Evolutionary conservation across 2,888 invertebrate genomes (phyloP).

Genomic region (Nymphalis urticae): DNA sequence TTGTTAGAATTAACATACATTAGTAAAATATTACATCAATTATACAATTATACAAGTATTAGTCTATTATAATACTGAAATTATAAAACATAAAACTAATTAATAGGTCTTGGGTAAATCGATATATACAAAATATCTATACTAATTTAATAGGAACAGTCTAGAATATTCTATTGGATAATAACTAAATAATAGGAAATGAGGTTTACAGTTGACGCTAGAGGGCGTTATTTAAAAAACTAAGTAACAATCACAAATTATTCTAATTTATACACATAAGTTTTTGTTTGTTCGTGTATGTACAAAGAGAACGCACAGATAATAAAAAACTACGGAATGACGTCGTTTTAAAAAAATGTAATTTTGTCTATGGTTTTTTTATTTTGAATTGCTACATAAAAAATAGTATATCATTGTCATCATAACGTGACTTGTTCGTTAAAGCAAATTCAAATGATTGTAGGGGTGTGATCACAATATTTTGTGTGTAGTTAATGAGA

Average conservation of each 20-base stretch:
- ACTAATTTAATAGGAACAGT: conserved; percentile 12
- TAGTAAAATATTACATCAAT: conserved; percentile 2
- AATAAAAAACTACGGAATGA: too few species aligned
- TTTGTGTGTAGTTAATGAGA: too few species aligned
- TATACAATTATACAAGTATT: conserved; percentile 1
- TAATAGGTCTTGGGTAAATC: neutral
- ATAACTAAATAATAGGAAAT: neutral
- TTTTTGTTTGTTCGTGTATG: too few species aligned
- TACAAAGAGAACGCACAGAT: too few species aligned
- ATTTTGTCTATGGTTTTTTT: too few species aligned
- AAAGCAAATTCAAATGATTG: too few species aligned
- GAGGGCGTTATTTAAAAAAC: conserved; percentile 8
- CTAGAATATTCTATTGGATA: neutral
- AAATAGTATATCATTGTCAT: too few species aligned
- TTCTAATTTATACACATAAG: too few species aligned
- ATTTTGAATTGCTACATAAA: too few species aligned
- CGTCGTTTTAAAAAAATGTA: too few species aligned
- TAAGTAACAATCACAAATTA: conserved; percentile 2
- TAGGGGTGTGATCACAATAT: too few species aligned
- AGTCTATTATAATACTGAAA: conserved; percentile 8
- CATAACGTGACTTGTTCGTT: too few species aligned
- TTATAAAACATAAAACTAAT: neutral
- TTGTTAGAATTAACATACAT: neutral
- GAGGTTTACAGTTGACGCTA: conserved; percentile 1
- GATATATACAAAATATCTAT: conserved; percentile 4